A percentile compares a stretch with the other conserved stretches of the same genome.
phyloP scores from a whole-genome alignment of 2,888 invertebrate species.

The Tortricodes alternella region DNA sequence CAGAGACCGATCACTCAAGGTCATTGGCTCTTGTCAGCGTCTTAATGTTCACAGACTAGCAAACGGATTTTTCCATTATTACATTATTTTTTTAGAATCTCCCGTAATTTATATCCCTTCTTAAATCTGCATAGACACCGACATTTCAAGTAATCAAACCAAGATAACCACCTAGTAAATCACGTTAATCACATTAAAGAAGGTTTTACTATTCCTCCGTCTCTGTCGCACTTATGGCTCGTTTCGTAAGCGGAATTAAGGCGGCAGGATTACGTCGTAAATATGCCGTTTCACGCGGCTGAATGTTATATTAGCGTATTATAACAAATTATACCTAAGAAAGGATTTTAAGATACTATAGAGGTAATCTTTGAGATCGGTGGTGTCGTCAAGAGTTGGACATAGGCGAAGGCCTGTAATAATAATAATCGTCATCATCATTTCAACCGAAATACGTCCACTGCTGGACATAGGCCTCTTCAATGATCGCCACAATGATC shows the following conservation, averaged over 20 bases:
- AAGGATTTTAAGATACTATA: constrained; percentile 17
- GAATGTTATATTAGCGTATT: constrained; percentile 33
- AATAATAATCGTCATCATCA: too few species aligned
- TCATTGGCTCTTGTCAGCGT: too few species aligned
- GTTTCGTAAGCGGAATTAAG: constrained; percentile 19
- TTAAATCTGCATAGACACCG: not conserved
- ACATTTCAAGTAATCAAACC: constrained; percentile 9
- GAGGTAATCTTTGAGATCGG: not conserved
- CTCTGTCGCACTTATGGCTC: not conserved
- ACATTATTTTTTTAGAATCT: too few species aligned
- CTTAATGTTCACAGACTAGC: too few species aligned
- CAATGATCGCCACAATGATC: too few species aligned
- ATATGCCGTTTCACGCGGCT: constrained; percentile 33
- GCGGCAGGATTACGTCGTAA: constrained; percentile 25
- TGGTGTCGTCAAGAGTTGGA: too few species aligned
- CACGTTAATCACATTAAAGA: constrained; percentile 11
- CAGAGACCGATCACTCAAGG: too few species aligned
- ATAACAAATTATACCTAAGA: constrained; percentile 27
- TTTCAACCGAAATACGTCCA: too few species aligned
- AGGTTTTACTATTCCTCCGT: constrained; percentile 11
- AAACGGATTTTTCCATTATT: too few species aligned
- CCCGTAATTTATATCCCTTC: not conserved
- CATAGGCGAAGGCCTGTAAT: too few species aligned
- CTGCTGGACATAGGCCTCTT: too few species aligned
- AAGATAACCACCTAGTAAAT: constrained; percentile 4